Base-by-base conservation (phyloP, 2,113 vertebrate genomes). In the Carettochelys insculpta region DNA sequence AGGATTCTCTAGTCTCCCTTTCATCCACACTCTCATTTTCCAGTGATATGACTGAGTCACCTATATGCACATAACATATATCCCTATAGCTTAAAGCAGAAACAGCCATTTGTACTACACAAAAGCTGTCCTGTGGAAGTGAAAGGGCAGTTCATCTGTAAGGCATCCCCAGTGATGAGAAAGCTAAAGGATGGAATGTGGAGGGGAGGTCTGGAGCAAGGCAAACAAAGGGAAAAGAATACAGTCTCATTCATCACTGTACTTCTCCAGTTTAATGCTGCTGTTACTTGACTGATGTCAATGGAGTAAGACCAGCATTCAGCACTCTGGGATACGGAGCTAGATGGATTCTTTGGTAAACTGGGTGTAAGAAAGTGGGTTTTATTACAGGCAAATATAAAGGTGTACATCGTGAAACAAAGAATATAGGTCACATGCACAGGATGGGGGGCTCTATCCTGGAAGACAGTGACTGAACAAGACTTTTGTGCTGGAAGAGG, bases 121-220 rank as follows among this genome's bases (percentile, higher is more conserved):
- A 75, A 24, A 75, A 75, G 16, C 71, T 45, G 41, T 11, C 41
- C 8, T 2, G 71, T 75, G 43, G 45, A 45, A 75, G 41, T 27
- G 11, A 75, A 73, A 75, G 71, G 4, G 13, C 27, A 8, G 25
- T 43, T 73, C 41, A 13, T 73, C 41, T 73, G 20, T 31, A 68
- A 17, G 8, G 24, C 2, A 3, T 19, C 51, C 31, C n/a, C 41
- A 65, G 2, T 3, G 8, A 58, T 8, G 16, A 19, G 0, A 0
- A 41, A 58, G 65, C n/a, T n/a, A 52, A 31, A 77, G 16, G n/a
- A n/a, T 17, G 12, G 17, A 68, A 38, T 38, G 61, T 22, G 0
- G 0, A 6, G 5, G 20, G 7, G 31, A 24, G 51, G 65, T 43
- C 8, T 27, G 12, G 14, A 3, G 6, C 2, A 91, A 86, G 61